A percentile compares a stretch with the other conserved stretches of the same genome.
Conservation (phyloP, 2,888 invertebrate species). For the Auanema sp. region DNA sequence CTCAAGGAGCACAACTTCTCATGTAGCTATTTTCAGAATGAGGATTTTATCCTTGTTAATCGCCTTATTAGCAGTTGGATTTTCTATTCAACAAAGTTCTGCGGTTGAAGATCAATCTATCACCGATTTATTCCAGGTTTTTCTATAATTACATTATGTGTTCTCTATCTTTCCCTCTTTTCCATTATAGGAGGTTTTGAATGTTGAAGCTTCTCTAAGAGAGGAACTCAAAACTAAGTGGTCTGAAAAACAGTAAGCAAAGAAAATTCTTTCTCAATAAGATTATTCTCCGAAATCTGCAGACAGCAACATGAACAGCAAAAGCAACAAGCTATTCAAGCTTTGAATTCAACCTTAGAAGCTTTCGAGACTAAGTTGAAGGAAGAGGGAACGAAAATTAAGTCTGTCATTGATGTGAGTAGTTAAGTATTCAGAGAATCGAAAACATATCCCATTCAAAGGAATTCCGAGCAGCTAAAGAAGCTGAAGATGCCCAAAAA, state of each 20-base stretch:
- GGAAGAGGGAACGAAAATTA: slow-evolving; percentile 6
- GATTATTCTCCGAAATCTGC: no score
- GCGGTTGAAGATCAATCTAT: slow-evolving; percentile 1
- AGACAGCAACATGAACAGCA: no score
- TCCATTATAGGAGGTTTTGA: slow-evolving; percentile 11
- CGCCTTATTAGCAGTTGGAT: slow-evolving; percentile 5
- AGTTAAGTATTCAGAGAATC: neutral
- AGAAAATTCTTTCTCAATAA: no score
- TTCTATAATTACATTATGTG: neutral
- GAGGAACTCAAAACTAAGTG: slow-evolving; percentile 15
- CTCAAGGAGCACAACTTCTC: neutral
- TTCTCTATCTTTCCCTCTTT: slow-evolving; percentile 1
- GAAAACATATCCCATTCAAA: neutral
- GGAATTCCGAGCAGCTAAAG: slow-evolving; percentile 8
- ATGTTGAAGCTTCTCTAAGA: slow-evolving; percentile 14
- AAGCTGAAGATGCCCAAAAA: slow-evolving; percentile 16
- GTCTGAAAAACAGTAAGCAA: no score
- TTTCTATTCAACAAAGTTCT: neutral
- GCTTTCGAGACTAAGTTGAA: slow-evolving; percentile 9
- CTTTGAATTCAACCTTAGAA: neutral
- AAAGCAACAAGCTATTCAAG: neutral
- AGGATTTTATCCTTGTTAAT: slow-evolving; percentile 5
- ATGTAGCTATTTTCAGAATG: slow-evolving; percentile 5
- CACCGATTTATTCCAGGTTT: slow-evolving; percentile 12
- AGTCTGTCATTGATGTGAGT: slow-evolving; percentile 10